These are phyloP conservation scores for Melanophora roralis DNA, from an alignment of 2,888 invertebrate species.

Conservation along the genomic window DNA sequence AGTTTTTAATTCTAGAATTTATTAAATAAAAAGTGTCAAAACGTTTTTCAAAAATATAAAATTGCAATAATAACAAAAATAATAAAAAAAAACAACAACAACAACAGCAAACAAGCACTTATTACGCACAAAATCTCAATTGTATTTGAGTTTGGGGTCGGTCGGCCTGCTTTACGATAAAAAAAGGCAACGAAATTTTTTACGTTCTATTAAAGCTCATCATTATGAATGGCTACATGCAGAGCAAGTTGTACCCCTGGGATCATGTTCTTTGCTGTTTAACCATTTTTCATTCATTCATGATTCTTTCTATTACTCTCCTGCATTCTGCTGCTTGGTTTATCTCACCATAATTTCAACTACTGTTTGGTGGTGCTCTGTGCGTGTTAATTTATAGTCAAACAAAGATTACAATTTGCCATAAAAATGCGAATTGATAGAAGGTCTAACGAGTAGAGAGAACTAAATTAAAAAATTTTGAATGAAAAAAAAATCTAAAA, in stretches of 20 bases:
- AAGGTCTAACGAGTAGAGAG: not conserved
- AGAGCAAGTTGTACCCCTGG: slow-evolving; percentile 56
- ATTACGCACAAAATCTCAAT: slow-evolving; percentile 52
- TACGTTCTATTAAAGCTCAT: slow-evolving; percentile 21
- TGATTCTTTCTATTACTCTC: not conserved
- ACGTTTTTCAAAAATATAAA: slow-evolving; percentile 68
- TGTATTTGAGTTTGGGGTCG: slow-evolving; percentile 14
- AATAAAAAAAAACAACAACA: not conserved
- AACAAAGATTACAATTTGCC: slow-evolving; percentile 59
- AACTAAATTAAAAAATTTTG: slow-evolving; percentile 62
- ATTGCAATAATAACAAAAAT: slow-evolving; percentile 63
- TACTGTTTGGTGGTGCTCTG: not conserved
- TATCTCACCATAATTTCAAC: too few relatives aligned
- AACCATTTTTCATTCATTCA: slow-evolving; percentile 15
- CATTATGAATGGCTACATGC: slow-evolving; percentile 59
- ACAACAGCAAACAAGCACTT: slow-evolving; percentile 13
- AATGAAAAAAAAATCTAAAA: slow-evolving; percentile 61
- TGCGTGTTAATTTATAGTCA: slow-evolving; percentile 52
- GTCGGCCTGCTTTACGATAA: slow-evolving; percentile 22
- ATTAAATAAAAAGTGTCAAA: slow-evolving; percentile 71
- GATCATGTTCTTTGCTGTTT: slow-evolving; percentile 26
- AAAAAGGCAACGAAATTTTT: slow-evolving; percentile 19
- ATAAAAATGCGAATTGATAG: slow-evolving; percentile 47
- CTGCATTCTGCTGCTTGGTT: not conserved
- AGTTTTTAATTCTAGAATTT: slow-evolving; percentile 67